Base-by-base conservation (phyloP, 2,888 invertebrate species). In the Trichogramma dendrolimi region DNA sequence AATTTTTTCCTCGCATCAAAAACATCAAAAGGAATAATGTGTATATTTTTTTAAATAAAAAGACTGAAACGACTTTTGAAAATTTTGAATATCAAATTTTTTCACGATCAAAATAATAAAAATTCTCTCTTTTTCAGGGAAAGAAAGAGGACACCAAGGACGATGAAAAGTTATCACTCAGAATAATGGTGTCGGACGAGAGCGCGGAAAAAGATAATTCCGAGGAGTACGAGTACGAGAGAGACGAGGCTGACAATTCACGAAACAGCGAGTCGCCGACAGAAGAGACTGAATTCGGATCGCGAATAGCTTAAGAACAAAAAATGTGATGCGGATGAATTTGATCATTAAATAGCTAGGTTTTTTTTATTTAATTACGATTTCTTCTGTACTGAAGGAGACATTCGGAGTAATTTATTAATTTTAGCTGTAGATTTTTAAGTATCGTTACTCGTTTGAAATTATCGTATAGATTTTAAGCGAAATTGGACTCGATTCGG, bases 141-240 rank as follows among this genome's bases (percentile, higher is more conserved):
- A 61, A 54, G 59, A 63, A 49, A 65, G 50, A 62, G 6, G 58
- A 58, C 4, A 58, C 11, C 50, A 58, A 4, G 53, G n/a, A 27
- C 40, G 50, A 27, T 41, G 67, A 79, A 4, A 76, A 78, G 58
- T 75, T 76, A 40, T 80, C 82, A 0, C 65, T 83, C 54, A 78
- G 81, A 64, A 83, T 83, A 64, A 80, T 82, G 70, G 71, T 75
- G 46, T 50, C 73, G 5, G 75, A 75, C 57, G 70, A 69, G 5
- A 61, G 71, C 4, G 70, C 67, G 6, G 66, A 52, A 55, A 68
- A 65, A 8, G 68, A 67, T 1, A 8, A 4, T 8, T 6, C n/a
- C 27, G 68, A 69, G 11, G 72, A 71, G 59, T 72, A 73, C 53
- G 71, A 68, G 10, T 75, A 77, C 44, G 77, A 76, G 47, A 72